Conservation (phyloP, 2,797 vertebrate genomes). For the Heteromormyrus szaboi region DNA sequence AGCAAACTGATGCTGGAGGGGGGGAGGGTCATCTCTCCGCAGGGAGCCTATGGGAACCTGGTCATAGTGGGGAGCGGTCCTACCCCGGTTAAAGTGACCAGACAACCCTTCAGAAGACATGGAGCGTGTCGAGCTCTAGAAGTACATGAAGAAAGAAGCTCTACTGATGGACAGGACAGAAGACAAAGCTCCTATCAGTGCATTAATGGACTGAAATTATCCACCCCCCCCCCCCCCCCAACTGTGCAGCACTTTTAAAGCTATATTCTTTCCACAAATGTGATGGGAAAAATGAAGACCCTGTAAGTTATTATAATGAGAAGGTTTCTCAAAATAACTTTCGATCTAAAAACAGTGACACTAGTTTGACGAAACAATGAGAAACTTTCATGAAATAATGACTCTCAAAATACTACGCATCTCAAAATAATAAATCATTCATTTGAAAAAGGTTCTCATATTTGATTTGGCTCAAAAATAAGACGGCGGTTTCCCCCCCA, state of each 20-base stretch:
- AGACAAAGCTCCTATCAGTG: not conserved
- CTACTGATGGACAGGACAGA: not conserved
- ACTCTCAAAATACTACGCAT: not conserved
- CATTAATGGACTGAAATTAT: not conserved
- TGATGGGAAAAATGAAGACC: not conserved
- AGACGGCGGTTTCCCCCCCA: not conserved
- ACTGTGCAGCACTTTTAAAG: not conserved
- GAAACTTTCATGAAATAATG: not conserved
- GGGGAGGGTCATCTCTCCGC: conserved; percentile 29
- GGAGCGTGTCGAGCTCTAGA: conserved; percentile 55
- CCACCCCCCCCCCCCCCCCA: not conserved
- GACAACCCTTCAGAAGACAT: conserved; percentile 60
- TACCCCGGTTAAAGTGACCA: conserved; percentile 54
- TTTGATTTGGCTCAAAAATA: not conserved
- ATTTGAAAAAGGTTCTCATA: not conserved
- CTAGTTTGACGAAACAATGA: not conserved
- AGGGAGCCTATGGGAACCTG: conserved; percentile 54
- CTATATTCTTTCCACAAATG: not conserved
- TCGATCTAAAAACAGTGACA: not conserved
- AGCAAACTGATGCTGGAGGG: conserved; percentile 46
- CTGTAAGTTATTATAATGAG: not conserved
- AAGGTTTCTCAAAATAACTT: not conserved
- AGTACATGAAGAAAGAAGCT: not conserved
- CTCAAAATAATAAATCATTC: not conserved
- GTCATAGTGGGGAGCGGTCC: conserved; percentile 57